Percentiles rank a stretch among this genome's conserved stretches.
phyloP scores from a whole-genome alignment of 2,113 vertebrate genomes.

The Microcebus griseorufus region DNA sequence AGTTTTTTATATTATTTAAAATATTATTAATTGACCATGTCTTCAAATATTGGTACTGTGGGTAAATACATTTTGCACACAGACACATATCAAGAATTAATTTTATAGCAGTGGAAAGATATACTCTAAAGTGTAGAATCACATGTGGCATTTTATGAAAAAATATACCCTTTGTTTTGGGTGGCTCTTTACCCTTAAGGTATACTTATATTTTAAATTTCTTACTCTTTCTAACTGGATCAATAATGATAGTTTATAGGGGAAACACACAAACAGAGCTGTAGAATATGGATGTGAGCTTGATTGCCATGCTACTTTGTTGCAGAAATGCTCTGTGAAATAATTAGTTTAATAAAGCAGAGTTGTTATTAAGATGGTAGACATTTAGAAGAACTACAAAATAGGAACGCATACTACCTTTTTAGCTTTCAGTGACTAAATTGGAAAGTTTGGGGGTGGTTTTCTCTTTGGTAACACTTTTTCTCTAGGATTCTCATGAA shows the following conservation, averaged over 20 bases:
- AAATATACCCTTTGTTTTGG: slow-evolving; percentile 8
- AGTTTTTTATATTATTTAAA: slow-evolving; percentile 49
- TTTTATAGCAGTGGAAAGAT: background rate
- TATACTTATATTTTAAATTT: background rate
- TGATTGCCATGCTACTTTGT: background rate
- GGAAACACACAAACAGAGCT: background rate
- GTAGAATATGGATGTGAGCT: background rate
- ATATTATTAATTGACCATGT: background rate
- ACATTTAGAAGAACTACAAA: slow-evolving; percentile 17
- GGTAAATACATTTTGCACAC: background rate
- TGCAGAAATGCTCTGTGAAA: background rate
- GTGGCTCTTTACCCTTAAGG: background rate
- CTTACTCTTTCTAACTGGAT: background rate
- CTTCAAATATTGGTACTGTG: slow-evolving; percentile 56
- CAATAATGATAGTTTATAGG: background rate
- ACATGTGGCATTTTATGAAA: background rate
- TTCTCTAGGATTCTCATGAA: slow-evolving; percentile 2
- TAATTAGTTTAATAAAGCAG: slow-evolving; percentile 10
- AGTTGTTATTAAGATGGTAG: background rate
- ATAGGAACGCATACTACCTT: background rate
- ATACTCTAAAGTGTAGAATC: slow-evolving; percentile 29
- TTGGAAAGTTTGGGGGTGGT: background rate
- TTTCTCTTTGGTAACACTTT: slow-evolving; percentile 43
- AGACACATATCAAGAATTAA: background rate
- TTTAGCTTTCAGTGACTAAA: background rate